A percentile compares a stretch with the other conserved stretches of the same genome.
Conservation (phyloP, 2,113 vertebrate species). For the Cathartes aura region DNA sequence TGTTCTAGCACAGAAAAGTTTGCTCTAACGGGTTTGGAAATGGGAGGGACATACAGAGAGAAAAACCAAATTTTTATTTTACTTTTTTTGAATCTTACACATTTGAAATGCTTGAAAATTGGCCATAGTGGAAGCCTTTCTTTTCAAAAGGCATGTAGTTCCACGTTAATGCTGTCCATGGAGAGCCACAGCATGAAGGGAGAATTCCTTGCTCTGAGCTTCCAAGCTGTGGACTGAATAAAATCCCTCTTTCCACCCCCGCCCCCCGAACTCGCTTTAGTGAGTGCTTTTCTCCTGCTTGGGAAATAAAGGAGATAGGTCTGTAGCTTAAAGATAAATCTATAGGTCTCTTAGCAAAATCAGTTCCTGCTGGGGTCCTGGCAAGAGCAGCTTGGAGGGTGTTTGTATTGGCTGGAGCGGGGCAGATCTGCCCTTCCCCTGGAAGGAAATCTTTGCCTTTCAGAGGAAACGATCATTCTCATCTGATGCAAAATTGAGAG, state of each 20-base stretch:
- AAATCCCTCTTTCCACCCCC: background rate
- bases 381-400: background rate
- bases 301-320: background rate
- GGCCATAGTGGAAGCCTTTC: background rate
- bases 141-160: background rate
- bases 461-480: background rate
- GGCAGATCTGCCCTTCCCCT: background rate
- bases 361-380: background rate
- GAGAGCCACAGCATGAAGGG: background rate
- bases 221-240: background rate
- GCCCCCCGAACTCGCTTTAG: background rate
- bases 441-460: background rate
- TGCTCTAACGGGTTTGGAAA: background rate
- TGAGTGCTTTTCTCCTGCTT: background rate
- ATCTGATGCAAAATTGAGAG: background rate
- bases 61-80: background rate
- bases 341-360: background rate
- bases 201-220: background rate
- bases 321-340: background rate
- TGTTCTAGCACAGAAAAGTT: background rate
- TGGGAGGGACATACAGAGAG: background rate
- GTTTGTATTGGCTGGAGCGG: accelerated
- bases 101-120: background rate
- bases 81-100: too few species aligned
- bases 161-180: background rate